These are phyloP conservation scores for Plebejus anna DNA, from an alignment of 2,888 invertebrate genomes.

Conservation along the genomic window DNA sequence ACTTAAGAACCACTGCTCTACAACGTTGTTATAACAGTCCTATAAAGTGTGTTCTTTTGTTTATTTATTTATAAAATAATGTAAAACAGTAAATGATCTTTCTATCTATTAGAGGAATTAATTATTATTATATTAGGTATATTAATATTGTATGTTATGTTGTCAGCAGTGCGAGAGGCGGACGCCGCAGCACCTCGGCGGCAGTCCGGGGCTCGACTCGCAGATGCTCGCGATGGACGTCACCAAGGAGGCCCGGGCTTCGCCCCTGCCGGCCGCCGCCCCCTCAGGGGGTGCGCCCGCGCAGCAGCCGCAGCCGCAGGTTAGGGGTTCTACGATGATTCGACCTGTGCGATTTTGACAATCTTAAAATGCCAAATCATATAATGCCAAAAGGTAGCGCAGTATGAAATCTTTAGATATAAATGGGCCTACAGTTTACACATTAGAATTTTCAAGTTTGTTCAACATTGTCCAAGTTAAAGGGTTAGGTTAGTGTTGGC, in stretches of 20 bases:
- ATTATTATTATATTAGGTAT: not conserved
- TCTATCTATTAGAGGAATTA: not conserved
- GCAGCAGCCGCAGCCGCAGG: slow-evolving; percentile 63
- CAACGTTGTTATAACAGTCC: no score
- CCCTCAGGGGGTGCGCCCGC: slow-evolving; percentile 50
- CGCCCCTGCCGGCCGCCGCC: slow-evolving; percentile 62
- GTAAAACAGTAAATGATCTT: not conserved
- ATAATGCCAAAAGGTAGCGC: no score
- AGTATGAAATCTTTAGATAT: no score
- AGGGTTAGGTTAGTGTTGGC: no score
- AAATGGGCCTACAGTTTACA: no score
- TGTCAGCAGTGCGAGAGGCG: slow-evolving; percentile 71
- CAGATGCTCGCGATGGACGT: slow-evolving; percentile 92
- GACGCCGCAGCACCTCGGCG: slow-evolving; percentile 70
- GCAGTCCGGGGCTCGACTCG: slow-evolving; percentile 63
- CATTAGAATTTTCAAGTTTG: no score
- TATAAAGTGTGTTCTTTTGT: no score
- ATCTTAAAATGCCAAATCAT: not conserved
- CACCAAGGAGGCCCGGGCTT: slow-evolving; percentile 83
- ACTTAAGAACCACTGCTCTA: no score
- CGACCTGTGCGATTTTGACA: not conserved
- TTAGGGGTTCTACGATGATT: slow-evolving; percentile 34
- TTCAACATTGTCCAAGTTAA: no score
- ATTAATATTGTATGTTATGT: slow-evolving; percentile 30
- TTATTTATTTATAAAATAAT: no score